A percentile compares a stretch with the other conserved stretches of the same genome.
Conservation (phyloP, 2,113 vertebrate genomes). For the Pontoporia blainvillei region DNA sequence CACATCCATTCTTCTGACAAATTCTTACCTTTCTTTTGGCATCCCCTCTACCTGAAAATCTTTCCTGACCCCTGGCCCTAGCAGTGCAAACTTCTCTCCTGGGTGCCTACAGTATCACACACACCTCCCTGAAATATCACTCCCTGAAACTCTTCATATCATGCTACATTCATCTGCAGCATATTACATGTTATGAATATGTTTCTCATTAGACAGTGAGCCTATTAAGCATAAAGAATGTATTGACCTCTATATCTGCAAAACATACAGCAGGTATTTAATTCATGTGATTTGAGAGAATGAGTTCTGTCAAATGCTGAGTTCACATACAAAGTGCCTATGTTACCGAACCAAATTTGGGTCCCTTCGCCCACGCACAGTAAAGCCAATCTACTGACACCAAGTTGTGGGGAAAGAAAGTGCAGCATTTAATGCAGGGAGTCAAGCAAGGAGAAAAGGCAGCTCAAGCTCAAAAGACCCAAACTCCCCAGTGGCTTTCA, state of each 20-base stretch:
- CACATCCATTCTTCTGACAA: background rate
- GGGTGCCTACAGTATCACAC: background rate
- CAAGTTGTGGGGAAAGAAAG: background rate
- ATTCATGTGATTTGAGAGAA: background rate
- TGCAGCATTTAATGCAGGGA: background rate
- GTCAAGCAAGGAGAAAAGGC: background rate
- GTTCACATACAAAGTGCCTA: background rate
- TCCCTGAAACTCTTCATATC: background rate
- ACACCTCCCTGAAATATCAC: background rate
- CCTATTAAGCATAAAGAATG: background rate
- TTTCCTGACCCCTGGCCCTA: background rate
- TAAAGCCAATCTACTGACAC: background rate
- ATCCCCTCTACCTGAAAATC: background rate
- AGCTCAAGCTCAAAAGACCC: background rate
- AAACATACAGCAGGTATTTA: background rate
- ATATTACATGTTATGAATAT: background rate
- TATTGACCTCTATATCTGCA: background rate
- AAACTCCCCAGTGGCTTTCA: background rate
- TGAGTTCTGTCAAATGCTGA: background rate
- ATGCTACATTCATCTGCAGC: background rate
- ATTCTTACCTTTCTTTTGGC: background rate
- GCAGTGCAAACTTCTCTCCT: background rate
- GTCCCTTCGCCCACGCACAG: background rate
- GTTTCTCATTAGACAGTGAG: background rate
- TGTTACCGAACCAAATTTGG: background rate